These are phyloP conservation scores for Heliconius nattereri DNA, from an alignment of 1,140 invertebrate species.

Conservation along the genomic window DNA sequence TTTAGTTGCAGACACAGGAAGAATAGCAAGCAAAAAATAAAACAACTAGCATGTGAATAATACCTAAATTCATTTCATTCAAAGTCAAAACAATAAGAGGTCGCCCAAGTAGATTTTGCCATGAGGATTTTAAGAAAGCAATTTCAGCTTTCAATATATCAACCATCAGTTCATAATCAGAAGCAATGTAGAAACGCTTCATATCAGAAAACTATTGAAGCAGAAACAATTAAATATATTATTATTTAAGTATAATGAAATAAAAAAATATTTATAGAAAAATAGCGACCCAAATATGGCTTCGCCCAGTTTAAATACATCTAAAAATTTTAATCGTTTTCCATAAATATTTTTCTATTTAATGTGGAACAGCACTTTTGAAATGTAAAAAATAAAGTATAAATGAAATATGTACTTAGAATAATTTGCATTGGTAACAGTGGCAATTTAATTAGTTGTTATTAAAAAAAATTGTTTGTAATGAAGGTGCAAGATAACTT, in stretches of 20 bases:
- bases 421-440: too few species aligned
- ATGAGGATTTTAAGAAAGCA: slow-evolving; percentile 97
- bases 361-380: too few species aligned
- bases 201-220: slow-evolving; percentile 95
- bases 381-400: too few species aligned
- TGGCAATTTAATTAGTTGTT: too few species aligned
- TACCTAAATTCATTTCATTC: slow-evolving; percentile 96
- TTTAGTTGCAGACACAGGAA: background rate
- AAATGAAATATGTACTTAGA: too few species aligned
- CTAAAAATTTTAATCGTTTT: too few species aligned
- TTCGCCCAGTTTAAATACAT: too few species aligned
- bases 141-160: slow-evolving; percentile 98
- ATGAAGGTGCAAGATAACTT: background rate
- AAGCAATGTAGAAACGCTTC: slow-evolving; percentile 97
- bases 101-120: slow-evolving; percentile 96
- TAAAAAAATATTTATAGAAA: slow-evolving; percentile 19
- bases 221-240: slow-evolving; percentile 39
- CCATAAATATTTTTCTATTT: too few species aligned
- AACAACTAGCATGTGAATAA: slow-evolving; percentile 37
- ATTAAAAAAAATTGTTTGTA: background rate
- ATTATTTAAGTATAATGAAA: background rate
- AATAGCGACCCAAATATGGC: too few species aligned
- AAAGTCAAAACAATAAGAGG: slow-evolving; percentile 94
- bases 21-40: background rate
- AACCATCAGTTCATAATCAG: slow-evolving; percentile 97